Evolutionary conservation across 2,888 invertebrate genomes (phyloP), one percentile per base, ranked within the genome.

Genomic region (Empis livida): DNA sequence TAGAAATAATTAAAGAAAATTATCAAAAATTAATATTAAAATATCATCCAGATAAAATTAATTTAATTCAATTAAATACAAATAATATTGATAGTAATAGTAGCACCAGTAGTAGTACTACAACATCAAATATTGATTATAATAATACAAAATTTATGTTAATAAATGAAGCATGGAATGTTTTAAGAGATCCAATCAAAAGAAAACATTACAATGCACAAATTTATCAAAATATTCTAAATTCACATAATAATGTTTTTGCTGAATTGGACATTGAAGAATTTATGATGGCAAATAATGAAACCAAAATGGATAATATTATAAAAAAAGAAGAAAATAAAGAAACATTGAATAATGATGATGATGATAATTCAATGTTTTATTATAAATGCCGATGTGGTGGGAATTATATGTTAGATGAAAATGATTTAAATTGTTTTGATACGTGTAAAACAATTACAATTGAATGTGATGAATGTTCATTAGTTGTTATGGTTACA

Each of bases 81-180:
- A 53, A 45, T 31, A 45, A 20, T 46, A 52, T 46, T 39, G 47
- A 39, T 42, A 2, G 35, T 32, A 32, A 13, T 32, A 32, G 32
- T 9, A 32, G 5, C n/a, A 35, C 13, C 2, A n/a, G 2, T 5
- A 13, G 5, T 8, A 35, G 10, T 35, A 35, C 35, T 4, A 35
- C 13, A 3, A 35, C 4, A 4, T 5, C n/a, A 3, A 35, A 35
- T 35, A n/a, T 35, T 35, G 35, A 10, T 13, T 5, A 13, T 35
- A 35, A 35, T 35, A 35, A 52, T 54, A 46, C 59, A 70, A 55
- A 65, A 52, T 79, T 79, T 63, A 62, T 72, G 48, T 61, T 63
- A 43, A 74, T 86, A 51, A 78, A 80, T 59, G 73, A 78, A 59
- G 86, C 86, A n/a, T 86, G 84, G 82, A 75, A 78, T 55, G 71